Base-by-base conservation (phyloP, 2,888 invertebrate genomes). In the Microplitis manilae region DNA sequence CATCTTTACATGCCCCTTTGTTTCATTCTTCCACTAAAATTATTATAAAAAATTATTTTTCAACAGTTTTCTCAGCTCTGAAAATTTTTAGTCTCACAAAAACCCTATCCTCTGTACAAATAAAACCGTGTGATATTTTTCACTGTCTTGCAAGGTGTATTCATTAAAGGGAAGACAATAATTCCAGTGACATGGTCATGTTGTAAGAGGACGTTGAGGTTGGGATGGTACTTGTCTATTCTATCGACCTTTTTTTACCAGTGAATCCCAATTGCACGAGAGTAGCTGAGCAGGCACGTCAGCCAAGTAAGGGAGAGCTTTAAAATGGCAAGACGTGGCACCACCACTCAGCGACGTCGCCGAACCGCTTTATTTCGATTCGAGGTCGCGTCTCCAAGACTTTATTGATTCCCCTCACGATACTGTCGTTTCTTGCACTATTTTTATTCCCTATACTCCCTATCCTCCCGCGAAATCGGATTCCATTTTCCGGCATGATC, bases 301-400 rank as follows among this genome's bases (percentile, higher is more conserved):
- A 73, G 67, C 30, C 65, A 62, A 72, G 38, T 20, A 39, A 71
- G 71, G 71, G 71, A 30, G 39, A 71, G 40, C 17, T 39, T 76
- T 30, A 76, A 59, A 64, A 62, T 61, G 71, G 68, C 76, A 81
- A 82, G 81, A 83, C 83, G 80, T 75, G 80, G 79, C 75, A 77
- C 77, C 60, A 74, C 81, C 81, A 81, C 80, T 82, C 82, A 80
- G 84, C 84, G 86, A 86, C 81, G 81, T 86, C 86, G 83, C 84
- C 82, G 84, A 85, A 81, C 81, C 82, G 83, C 80, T 82, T 82
- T 84, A 81, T 82, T 84, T 81, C 81, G 77, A 77, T 81, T 77
- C 78, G 78, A 77, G 81, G 64, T 81, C 78, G 76, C 71, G 71
- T 75, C 78, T 80, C 75, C 76, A 69, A 78, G 79, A 79, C 81